Conservation (phyloP, 1,140 invertebrate species). For the Euura saliciscinereae region DNA sequence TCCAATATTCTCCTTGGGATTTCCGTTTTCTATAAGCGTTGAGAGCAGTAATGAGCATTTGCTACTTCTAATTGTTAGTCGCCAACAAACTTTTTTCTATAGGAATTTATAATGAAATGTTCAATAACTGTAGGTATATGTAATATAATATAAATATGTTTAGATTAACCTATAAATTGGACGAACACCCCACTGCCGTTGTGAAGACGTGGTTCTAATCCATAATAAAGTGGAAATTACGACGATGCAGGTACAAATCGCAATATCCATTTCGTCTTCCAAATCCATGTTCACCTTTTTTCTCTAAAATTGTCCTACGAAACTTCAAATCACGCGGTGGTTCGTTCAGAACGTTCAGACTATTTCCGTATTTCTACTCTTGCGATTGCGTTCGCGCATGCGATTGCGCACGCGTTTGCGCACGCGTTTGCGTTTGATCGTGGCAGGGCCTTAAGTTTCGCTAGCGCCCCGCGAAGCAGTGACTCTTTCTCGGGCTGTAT, state of each 20-base stretch:
- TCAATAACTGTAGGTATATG: neutral
- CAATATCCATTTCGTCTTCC: neutral
- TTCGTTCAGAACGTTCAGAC: neutral
- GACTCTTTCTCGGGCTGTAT: too few species aligned
- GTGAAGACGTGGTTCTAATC: neutral
- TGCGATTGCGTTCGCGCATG: neutral
- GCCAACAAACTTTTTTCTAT: neutral
- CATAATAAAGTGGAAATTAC: neutral
- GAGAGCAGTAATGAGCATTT: neutral
- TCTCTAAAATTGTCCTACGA: neutral
- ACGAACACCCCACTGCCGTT: neutral
- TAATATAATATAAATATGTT: neutral
- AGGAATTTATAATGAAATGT: neutral
- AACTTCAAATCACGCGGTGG: neutral
- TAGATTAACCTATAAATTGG: neutral
- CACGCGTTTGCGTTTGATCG: too few species aligned
- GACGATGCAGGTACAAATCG: neutral
- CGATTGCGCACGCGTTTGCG: neutral
- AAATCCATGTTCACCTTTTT: neutral
- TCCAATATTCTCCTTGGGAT: neutral
- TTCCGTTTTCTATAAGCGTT: neutral
- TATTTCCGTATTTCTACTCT: neutral
- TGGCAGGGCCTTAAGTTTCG: too few species aligned
- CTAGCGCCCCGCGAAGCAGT: too few species aligned
- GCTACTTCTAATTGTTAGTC: too few species aligned